Evolutionary conservation across 2,888 invertebrate species (phyloP).

Genomic region (Lasioglossum figueresi): DNA sequence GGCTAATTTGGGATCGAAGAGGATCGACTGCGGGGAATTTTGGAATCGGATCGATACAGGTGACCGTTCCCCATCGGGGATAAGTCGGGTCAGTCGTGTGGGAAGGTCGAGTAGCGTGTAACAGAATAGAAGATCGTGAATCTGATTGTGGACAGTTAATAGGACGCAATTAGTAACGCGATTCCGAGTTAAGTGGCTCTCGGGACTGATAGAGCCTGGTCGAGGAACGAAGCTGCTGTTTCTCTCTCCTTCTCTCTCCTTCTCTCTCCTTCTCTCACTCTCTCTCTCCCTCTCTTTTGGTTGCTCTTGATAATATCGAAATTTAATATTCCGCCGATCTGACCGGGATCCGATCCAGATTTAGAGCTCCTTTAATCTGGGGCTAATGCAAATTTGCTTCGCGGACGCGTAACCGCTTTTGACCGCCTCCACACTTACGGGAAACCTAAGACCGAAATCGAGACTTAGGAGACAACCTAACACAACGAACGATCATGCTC

Average conservation of each 20-base stretch:
- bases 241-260: background rate
- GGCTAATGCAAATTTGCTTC: constrained; percentile 29
- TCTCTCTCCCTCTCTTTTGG: background rate
- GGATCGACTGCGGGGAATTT: background rate
- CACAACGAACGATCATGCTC: constrained; percentile 2
- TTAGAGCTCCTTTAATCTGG: constrained; percentile 19
- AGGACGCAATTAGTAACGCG: constrained; percentile 47
- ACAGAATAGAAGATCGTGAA: constrained; percentile 45
- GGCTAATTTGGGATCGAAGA: background rate
- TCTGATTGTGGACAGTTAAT: constrained; percentile 52
- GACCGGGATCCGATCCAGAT: constrained; percentile 22
- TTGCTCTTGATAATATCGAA: constrained; percentile 21
- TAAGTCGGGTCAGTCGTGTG: constrained; percentile 18
- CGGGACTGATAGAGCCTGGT: constrained; percentile 17
- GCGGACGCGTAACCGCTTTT: constrained; percentile 18
- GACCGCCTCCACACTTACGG: background rate
- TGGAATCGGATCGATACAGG: background rate
- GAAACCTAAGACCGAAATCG: constrained; percentile 16
- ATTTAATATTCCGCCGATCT: constrained; percentile 50
- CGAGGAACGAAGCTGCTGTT: background rate
- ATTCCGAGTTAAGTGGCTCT: constrained; percentile 42
- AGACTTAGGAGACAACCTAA: constrained; percentile 26
- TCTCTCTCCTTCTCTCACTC: background rate
- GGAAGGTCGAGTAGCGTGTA: constrained; percentile 27
- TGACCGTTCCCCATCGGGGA: background rate